Base-by-base conservation (phyloP, 1,140 invertebrate species). In the Brachionus plicatilis region DNA sequence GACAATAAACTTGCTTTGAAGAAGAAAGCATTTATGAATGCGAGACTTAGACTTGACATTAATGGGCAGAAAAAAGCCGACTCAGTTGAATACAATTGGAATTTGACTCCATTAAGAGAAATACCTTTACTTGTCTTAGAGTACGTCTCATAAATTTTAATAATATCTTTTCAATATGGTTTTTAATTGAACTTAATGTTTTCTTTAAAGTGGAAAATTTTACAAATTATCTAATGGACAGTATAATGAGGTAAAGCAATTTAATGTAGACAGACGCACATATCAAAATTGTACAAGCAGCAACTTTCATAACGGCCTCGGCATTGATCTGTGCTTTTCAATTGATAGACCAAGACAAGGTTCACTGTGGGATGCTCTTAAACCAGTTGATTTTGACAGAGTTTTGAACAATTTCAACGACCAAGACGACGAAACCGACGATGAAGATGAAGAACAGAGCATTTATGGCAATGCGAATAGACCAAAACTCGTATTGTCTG, bases 11-110 rank as follows among this genome's bases (percentile, higher is more conserved):
- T 82, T 20, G 56, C 79, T 17, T 43, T 82, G 9, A 82, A 82
- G 45, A 82, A 82, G 65, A 82, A 82, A 47, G 79, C 43, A 27
- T 29, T 29, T 43, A 27, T 82, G 29, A 82, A 82, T 82, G 53
- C 33, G 12, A 37, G 79, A 66, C 37, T 68, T 11, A 82, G 65
- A 82, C 33, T 82, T 24, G 43, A 82, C 53, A 47, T 82, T 20
- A 20, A 82, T 33, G 79, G 79, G 5, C 24, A 65, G 4, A 82
- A 82, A 45, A 65, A 53, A 60, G 24, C 20, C 41, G 37, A 60
- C 11, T 45, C 53, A 82, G 65, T 37, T 68, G 65, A 17, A 3
- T 82, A 82, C 33, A 82, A 82, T 47, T 65, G 37, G 37, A 68
- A 82, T 43, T 45, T 82, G n/a, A 45, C 79, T 41, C 79, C 79